phyloP scores from a whole-genome alignment of 2,888 invertebrate genomes.

The Pyrgus malvae region DNA sequence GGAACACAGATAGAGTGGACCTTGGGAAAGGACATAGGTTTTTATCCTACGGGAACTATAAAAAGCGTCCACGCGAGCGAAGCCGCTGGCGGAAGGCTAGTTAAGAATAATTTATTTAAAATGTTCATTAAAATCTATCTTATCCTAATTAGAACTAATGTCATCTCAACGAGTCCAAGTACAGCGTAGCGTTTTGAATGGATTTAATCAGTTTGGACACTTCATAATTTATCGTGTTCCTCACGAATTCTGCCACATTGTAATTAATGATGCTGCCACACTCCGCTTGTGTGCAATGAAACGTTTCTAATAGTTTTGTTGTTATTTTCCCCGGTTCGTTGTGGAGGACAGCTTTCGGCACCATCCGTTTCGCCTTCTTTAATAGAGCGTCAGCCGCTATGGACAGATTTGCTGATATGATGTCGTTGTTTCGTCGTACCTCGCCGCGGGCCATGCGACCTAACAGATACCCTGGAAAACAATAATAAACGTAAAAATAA shows the following conservation, averaged over 20 bases:
- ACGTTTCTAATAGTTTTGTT: slow-evolving; percentile 51
- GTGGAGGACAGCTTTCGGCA: slow-evolving; percentile 61
- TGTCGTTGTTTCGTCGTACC: slow-evolving; percentile 50
- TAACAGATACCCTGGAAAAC: slow-evolving; percentile 63
- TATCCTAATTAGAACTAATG: slow-evolving; percentile 24
- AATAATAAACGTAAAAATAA: slow-evolving; percentile 4
- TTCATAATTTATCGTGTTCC: slow-evolving; percentile 55
- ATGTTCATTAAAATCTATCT: too few relatives aligned
- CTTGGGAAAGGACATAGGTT: too few relatives aligned
- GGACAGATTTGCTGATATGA: slow-evolving; percentile 59
- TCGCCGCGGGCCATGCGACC: slow-evolving; percentile 61
- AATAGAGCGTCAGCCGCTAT: slow-evolving; percentile 55
- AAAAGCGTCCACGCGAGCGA: too few relatives aligned
- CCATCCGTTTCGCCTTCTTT: slow-evolving; percentile 59
- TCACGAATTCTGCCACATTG: slow-evolving; percentile 58
- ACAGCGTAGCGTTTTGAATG: slow-evolving; percentile 59
- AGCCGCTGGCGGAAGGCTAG: too few relatives aligned
- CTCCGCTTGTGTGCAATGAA: slow-evolving; percentile 53
- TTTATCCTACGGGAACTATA: too few relatives aligned
- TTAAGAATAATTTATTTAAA: background rate
- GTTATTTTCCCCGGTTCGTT: slow-evolving; percentile 58
- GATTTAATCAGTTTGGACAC: slow-evolving; percentile 56
- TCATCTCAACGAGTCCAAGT: slow-evolving; percentile 68
- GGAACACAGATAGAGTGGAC: too few relatives aligned
- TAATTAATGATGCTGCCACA: slow-evolving; percentile 52